Evolutionary conservation across 2,113 vertebrate species (phyloP).

Genomic region (Lota lota): DNA sequence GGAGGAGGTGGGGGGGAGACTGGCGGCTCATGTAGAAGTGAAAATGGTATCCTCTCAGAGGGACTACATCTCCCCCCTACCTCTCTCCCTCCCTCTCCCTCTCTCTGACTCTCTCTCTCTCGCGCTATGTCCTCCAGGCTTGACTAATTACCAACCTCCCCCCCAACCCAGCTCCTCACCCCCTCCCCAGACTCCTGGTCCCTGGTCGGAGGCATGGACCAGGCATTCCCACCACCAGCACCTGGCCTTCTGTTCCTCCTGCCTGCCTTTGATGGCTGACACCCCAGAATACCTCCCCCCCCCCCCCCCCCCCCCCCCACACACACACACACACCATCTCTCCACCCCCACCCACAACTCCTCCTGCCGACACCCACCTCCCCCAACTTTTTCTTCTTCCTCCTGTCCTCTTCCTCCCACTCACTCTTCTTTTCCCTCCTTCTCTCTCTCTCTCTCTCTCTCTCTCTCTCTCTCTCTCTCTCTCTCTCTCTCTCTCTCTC

Average conservation of each 20-base stretch:
- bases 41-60: conserved; percentile 76
- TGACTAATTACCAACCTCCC: conserved; percentile 67
- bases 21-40: conserved; percentile 80
- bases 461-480: conserved; percentile 52
- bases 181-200: conserved; percentile 46
- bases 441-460: conserved; percentile 59
- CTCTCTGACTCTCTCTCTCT: neutral
- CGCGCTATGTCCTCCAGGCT: conserved; percentile 56
- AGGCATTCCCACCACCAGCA: conserved; percentile 73
- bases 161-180: conserved; percentile 1
- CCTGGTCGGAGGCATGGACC: conserved; percentile 55
- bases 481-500: conserved; percentile 47
- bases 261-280: conserved; percentile 77
- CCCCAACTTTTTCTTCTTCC: conserved; percentile 51
- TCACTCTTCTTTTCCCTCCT: conserved; percentile 57
- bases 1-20: conserved; percentile 19
- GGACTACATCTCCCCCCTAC: conserved; percentile 71
- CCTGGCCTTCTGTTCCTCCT: conserved; percentile 79
- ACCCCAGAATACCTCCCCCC: conserved; percentile 66
- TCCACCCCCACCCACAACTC: too few relatives aligned
- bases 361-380: conserved; percentile 34
- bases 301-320: conserved; percentile 14
- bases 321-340: too few relatives aligned
- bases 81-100: conserved; percentile 51
- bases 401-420: conserved; percentile 60